These are phyloP conservation scores for Oryctes rhinoceros DNA, from an alignment of 1,140 invertebrate species.

Conservation along the genomic window DNA sequence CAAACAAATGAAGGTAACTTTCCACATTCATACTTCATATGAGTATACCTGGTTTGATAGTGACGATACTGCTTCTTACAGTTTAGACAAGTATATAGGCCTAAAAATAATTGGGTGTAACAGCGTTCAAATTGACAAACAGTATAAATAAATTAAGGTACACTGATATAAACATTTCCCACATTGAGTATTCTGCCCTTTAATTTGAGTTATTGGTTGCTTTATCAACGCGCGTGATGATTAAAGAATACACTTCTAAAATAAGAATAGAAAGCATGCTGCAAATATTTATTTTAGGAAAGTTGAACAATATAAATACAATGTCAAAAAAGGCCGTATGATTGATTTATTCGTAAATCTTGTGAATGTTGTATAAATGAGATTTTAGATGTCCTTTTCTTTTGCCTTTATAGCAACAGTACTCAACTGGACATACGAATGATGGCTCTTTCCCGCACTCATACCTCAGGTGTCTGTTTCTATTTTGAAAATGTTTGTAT, in stretches of 20 bases:
- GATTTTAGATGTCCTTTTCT: slow-evolving; percentile 44
- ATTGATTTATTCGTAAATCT: neutral
- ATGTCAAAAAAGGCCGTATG: neutral
- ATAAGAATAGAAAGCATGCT: neutral
- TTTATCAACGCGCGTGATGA: too few species aligned
- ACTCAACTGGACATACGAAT: slow-evolving; percentile 20
- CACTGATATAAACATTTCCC: neutral
- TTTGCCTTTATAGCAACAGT: slow-evolving; percentile 47
- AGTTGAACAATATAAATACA: neutral
- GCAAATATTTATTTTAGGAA: neutral
- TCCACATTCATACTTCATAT: slow-evolving; percentile 41
- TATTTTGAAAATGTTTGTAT: slow-evolving; percentile 47
- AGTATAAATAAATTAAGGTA: neutral
- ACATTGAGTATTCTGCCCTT: neutral
- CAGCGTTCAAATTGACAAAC: neutral
- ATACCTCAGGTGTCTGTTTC: slow-evolving; percentile 37
- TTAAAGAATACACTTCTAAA: neutral
- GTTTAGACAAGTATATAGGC: slow-evolving; percentile 16
- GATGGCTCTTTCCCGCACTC: slow-evolving; percentile 39
- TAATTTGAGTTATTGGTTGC: neutral
- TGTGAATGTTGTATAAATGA: slow-evolving; percentile 37
- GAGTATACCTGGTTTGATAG: slow-evolving; percentile 43
- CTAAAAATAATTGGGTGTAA: neutral
- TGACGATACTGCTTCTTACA: slow-evolving; percentile 29
- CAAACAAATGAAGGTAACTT: slow-evolving; percentile 36